These are phyloP conservation scores for Bagarius yarrelli DNA, from an alignment of 2,113 vertebrate species.

Conservation along the genomic window DNA sequence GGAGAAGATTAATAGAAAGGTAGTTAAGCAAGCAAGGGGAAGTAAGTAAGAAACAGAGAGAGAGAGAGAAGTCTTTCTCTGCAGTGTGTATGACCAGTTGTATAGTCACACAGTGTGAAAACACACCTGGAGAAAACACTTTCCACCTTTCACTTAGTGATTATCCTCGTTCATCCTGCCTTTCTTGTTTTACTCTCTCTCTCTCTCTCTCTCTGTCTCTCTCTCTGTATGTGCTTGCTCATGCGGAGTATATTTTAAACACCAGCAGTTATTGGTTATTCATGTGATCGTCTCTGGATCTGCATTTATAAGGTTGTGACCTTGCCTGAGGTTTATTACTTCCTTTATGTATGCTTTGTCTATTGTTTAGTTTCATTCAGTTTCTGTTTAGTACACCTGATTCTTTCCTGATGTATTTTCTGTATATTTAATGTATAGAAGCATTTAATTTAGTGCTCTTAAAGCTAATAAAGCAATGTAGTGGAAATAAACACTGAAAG, in stretches of 20 bases:
- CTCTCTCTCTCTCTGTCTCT: background rate
- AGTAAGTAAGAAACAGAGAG: constrained; percentile 3
- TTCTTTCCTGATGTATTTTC: too few relatives aligned
- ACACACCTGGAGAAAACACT: constrained; percentile 28
- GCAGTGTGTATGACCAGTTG: constrained; percentile 21
- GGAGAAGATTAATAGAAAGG: constrained; percentile 11
- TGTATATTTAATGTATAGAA: background rate
- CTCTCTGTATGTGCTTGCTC: constrained; percentile 10
- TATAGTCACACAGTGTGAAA: constrained; percentile 32
- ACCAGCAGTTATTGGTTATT: constrained; percentile 33
- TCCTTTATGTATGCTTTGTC: background rate
- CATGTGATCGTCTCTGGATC: background rate
- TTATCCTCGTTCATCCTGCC: constrained; percentile 9
- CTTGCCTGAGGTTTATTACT: constrained; percentile 15
- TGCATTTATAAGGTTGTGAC: constrained; percentile 23
- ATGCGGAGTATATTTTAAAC: constrained; percentile 37
- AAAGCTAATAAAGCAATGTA: background rate
- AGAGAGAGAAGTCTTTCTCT: constrained; percentile 5
- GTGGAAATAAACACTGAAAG: background rate
- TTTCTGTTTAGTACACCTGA: too few relatives aligned
- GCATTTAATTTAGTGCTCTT: background rate
- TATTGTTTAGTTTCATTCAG: background rate
- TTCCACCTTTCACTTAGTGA: constrained; percentile 44
- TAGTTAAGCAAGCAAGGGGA: constrained; percentile 24
- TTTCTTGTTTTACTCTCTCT: background rate